Evolutionary conservation across 2,888 invertebrate genomes (phyloP).

Genomic region (Heliothis peltigera): DNA sequence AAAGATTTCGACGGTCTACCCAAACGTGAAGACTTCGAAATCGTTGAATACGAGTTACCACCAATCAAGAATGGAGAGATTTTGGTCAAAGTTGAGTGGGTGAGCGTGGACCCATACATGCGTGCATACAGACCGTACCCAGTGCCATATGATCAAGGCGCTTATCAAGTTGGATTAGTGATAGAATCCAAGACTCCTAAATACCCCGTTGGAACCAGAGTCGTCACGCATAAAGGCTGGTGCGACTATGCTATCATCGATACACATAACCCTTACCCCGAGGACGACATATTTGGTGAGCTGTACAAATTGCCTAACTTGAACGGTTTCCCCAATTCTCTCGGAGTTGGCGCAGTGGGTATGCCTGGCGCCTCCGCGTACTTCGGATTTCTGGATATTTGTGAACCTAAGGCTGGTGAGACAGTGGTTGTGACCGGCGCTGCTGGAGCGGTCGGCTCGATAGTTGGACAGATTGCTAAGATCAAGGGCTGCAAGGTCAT

Average conservation of each 20-base stretch:
- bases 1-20: constrained; percentile 89
- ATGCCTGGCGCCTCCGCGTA: constrained; percentile 93
- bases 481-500: constrained; percentile 91
- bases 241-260: constrained; percentile 57
- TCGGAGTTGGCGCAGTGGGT: constrained; percentile 91
- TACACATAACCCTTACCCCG: constrained; percentile 40
- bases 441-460: constrained; percentile 93
- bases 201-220: constrained; percentile 90
- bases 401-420: constrained; percentile 92
- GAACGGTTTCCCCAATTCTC: constrained; percentile 86
- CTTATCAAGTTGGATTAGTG: constrained; percentile 79
- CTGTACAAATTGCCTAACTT: constrained; percentile 88
- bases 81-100: constrained; percentile 70
- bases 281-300: too few species aligned
- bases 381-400: constrained; percentile 92
- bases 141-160: constrained; percentile 72
- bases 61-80: constrained; percentile 74
- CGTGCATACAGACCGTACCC: constrained; percentile 57
- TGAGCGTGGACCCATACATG: constrained; percentile 72
- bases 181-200: constrained; percentile 90
- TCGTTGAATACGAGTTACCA: constrained; percentile 90
- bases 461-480: constrained; percentile 94
- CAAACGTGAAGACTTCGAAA: constrained; percentile 88
- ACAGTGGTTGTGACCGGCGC: constrained; percentile 93
- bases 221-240: constrained; percentile 87